These are phyloP conservation scores for Zalophus californianus DNA, from an alignment of 2,797 vertebrate species.

Conservation along the genomic window DNA sequence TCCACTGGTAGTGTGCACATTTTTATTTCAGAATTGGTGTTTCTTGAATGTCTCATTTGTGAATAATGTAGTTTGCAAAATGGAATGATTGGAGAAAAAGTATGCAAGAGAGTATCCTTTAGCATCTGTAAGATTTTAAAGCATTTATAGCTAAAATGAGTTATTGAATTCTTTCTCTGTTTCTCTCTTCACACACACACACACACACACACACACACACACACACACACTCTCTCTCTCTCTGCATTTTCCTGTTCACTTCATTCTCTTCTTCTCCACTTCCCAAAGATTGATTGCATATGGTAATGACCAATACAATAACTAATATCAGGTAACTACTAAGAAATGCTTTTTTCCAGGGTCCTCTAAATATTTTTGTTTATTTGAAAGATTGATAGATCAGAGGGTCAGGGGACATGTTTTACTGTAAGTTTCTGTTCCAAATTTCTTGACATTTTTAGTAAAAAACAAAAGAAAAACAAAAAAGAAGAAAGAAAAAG, in stretches of 20 bases:
- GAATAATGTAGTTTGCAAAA: slow-evolving; percentile 87
- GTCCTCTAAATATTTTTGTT: slow-evolving; percentile 87
- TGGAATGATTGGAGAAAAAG: slow-evolving; percentile 78
- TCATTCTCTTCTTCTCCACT: neutral
- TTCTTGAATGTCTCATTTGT: slow-evolving; percentile 87
- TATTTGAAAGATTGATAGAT: slow-evolving; percentile 87
- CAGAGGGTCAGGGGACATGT: slow-evolving; percentile 86
- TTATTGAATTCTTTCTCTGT: neutral
- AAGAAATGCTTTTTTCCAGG: slow-evolving; percentile 82
- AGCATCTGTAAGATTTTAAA: slow-evolving; percentile 41
- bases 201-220: neutral
- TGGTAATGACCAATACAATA: neutral
- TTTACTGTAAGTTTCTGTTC: slow-evolving; percentile 88
- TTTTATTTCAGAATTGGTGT: slow-evolving; percentile 88
- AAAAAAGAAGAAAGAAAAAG: slow-evolving; percentile 73
- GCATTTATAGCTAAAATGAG: neutral
- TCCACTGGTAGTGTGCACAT: slow-evolving; percentile 81
- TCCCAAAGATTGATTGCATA: neutral
- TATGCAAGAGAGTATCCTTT: slow-evolving; percentile 41
- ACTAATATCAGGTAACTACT: slow-evolving; percentile 70
- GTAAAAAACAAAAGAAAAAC: slow-evolving; percentile 67
- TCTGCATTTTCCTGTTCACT: neutral
- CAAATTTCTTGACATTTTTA: slow-evolving; percentile 88
- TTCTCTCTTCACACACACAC: neutral
- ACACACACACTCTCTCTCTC: neutral